These are phyloP conservation scores for Oxyruncus cristatus DNA, from an alignment of 2,113 vertebrate genomes.

Conservation along the genomic window DNA sequence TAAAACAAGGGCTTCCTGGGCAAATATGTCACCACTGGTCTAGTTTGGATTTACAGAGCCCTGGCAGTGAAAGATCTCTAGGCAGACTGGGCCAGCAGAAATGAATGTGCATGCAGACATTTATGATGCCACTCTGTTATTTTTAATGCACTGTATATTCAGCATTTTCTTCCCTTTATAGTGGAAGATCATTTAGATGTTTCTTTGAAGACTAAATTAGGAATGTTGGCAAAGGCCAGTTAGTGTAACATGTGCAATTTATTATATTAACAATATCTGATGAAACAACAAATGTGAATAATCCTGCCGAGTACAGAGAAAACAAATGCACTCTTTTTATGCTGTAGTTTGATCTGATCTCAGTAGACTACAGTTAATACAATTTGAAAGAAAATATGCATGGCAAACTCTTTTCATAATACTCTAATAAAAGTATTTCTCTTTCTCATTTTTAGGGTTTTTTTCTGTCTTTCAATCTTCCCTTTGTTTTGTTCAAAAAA, in stretches of 20 bases:
- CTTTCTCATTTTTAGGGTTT: neutral
- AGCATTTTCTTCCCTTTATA: conserved; percentile 35
- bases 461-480: neutral
- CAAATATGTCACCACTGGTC: neutral
- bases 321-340: conserved; percentile 29
- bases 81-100: neutral
- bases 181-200: conserved; percentile 8
- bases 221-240: conserved; percentile 30
- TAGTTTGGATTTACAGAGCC: neutral
- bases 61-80: neutral
- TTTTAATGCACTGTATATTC: conserved; percentile 22
- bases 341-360: conserved; percentile 39
- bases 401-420: conserved; percentile 34
- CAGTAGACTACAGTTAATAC: conserved; percentile 15
- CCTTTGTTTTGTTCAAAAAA: conserved; percentile 9
- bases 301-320: conserved; percentile 26
- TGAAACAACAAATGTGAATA: conserved; percentile 60
- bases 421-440: conserved; percentile 20
- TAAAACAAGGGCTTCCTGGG: neutral
- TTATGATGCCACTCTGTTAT: neutral
- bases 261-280: conserved; percentile 56
- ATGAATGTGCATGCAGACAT: neutral
- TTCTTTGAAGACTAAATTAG: conserved; percentile 56
- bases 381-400: conserved; percentile 52
- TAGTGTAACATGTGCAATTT: conserved; percentile 45